Evolutionary conservation across 2,113 vertebrate species (phyloP), one percentile per base, ranked within the genome.

Genomic region (Lepus timidus): DNA sequence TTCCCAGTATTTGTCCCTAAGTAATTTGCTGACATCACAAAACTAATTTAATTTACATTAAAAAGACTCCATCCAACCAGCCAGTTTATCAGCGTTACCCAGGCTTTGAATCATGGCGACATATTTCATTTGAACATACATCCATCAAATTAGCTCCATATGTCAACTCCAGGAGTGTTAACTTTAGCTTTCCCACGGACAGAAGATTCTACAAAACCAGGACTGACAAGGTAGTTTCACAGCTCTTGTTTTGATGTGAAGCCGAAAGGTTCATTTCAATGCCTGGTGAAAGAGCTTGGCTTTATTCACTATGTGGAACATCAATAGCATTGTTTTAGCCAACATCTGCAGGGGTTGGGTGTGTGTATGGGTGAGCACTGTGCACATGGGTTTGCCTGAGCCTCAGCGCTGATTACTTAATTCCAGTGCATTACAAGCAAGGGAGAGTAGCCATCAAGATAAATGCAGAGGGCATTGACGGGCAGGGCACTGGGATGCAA

Each of bases 61-160:
- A 85, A 68, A 85, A 81, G 70, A 85, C 65, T 70, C 90, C 58
- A 79, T 49, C 33, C 81, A 22, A 20, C 51, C 78, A 76, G 58
- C 25, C 55, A 39, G 68, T 58, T 0, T 31, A 68, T 86, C 88
- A 94, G 64, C n/a, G 36, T 71, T 88, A 64, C 31, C 51, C 85
- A 80, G 78, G 6, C 80, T 75, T 65, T 95, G 86, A 88, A 80
- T 88, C 62, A 62, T 1, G 9, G 67, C 87, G 92, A 90, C 92
- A 79, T 55, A 88, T 82, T 91, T 91, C 82, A 91, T 93, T 75
- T 88, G 94, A 93, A 96, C 51, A 73, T 9, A 4, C 92, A 96
- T 96, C 96, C 95, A 96, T 95, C 96, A 95, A 95, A 96, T 88
- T 89, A 96, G 90, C 85, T 96, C 85, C 44, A 1, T 70, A 61